Evolutionary conservation across 1,140 invertebrate species (phyloP), one percentile per base, ranked within the genome.

Genomic region (Drusus annulatus): DNA sequence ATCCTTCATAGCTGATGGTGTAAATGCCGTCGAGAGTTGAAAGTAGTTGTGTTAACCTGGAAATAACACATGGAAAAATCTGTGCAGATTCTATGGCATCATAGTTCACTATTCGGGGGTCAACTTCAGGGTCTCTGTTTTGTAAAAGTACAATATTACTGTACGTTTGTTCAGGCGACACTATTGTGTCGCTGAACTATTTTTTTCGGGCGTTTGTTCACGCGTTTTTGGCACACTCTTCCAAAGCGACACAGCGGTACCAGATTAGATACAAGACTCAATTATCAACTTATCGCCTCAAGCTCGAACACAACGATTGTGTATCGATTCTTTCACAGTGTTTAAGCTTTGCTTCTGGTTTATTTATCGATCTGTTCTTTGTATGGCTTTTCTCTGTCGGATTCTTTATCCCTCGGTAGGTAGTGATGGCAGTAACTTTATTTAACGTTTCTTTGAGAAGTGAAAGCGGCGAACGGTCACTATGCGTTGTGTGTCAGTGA

Each of bases 371-470:
- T 7, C 31, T 36, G 31, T 45, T 13, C 1, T 45, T 45, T 65
- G 62, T 36, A 19, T 19, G 25, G 7, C 2, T 65, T 45, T 71
- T 52, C 36, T 45, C 5, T 45, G 5, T 45, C 36, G 13, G 8
- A 45, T 45, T 71, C 45, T 71, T 17, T 71, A 54, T 54, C 23
- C 68, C 19, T 45, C 23, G 10, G 19, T 71, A 71, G 54, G 25
- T 54, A 71, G 10, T 13, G 68, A 13, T 21, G 15, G 6, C 68
- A 52, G 50, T 52, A 23, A 54, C 68, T 50, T 71, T 50, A 52
- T 25, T 71, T 13, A 50, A 52, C 68, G 54, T 54, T 71, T 21
- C 68, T 50, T 71, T 25, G 68, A 21, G 16, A 71, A 71, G 68
- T 71, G 68, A 71, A 71, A 71, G 68, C 68, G 50, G 4, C 13